Percentiles rank a stretch among this genome's conserved stretches.
These are phyloP conservation scores for Pantherophis alleghaniensis DNA, from an alignment of 2,797 vertebrate genomes.

Conservation along the genomic window DNA sequence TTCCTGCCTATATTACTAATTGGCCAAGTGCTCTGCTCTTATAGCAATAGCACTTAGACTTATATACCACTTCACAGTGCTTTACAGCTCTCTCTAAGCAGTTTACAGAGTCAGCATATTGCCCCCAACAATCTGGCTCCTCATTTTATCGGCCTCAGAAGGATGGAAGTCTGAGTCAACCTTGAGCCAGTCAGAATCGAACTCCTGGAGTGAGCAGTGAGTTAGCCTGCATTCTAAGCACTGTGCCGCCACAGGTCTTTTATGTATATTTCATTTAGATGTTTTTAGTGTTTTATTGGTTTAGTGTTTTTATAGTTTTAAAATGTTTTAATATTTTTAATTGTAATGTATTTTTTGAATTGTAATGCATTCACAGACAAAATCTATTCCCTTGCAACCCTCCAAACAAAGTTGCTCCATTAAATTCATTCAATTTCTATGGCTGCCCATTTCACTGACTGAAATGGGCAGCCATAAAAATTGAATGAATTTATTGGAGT, in stretches of 20 bases:
- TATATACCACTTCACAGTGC: too few species aligned
- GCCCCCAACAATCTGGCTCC: too few species aligned
- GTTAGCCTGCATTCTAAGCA: too few species aligned
- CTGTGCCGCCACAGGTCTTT: too few species aligned
- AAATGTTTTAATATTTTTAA: neutral
- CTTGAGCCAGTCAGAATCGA: too few species aligned
- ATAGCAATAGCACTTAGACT: too few species aligned
- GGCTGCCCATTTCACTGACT: neutral
- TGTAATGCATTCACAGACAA: neutral
- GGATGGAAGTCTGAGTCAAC: too few species aligned
- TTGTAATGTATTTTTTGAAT: neutral
- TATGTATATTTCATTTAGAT: neutral
- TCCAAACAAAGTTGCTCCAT: neutral
- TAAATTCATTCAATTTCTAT: neutral
- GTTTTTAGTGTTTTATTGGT: neutral
- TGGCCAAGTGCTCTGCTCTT: neutral
- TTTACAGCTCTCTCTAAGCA: too few species aligned
- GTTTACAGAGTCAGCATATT: too few species aligned
- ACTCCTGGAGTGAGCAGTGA: too few species aligned
- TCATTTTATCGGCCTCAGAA: too few species aligned
- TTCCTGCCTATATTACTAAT: neutral
- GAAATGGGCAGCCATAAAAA: neutral
- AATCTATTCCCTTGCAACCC: neutral
- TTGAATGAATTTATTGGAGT: neutral
- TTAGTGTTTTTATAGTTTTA: neutral